Conservation (phyloP, 2,888 invertebrate genomes). For the Crioceris asparagi region DNA sequence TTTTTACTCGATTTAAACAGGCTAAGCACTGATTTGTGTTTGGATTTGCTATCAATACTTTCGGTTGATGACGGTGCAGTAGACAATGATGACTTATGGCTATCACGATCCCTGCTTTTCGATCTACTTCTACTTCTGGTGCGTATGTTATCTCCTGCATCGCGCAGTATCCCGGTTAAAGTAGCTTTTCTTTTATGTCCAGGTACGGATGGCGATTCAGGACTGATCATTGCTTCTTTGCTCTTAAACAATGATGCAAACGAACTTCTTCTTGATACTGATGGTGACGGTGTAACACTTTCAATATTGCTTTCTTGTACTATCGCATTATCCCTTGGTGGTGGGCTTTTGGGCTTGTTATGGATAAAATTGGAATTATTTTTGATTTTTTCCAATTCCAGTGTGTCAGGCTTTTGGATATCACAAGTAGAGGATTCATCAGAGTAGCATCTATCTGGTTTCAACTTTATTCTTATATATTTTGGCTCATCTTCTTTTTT, state of each 20-base stretch:
- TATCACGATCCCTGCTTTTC: constrained; percentile 52
- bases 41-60: constrained; percentile 38
- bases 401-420: constrained; percentile 48
- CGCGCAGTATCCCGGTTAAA: constrained; percentile 33
- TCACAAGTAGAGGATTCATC: constrained; percentile 34
- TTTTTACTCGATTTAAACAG: constrained; percentile 52
- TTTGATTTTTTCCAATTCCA: constrained; percentile 35
- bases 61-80: constrained; percentile 44
- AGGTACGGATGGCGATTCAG: constrained; percentile 46
- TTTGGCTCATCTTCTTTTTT: constrained; percentile 34
- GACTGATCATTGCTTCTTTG: constrained; percentile 53
- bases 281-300: constrained; percentile 55
- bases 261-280: constrained; percentile 66
- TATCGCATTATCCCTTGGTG: constrained; percentile 10
- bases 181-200: constrained; percentile 30
- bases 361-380: constrained; percentile 8
- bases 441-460: constrained; percentile 61
- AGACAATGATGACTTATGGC: constrained; percentile 31
- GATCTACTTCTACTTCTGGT: constrained; percentile 41
- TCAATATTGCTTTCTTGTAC: constrained; percentile 16
- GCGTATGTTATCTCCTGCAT: constrained; percentile 32
- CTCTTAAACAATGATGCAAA: constrained; percentile 72
- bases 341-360: constrained; percentile 37
- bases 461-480: constrained; percentile 57
- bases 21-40: constrained; percentile 56